phyloP scores from a whole-genome alignment of 1,140 invertebrate genomes.

The Neodiprion pinetum region DNA sequence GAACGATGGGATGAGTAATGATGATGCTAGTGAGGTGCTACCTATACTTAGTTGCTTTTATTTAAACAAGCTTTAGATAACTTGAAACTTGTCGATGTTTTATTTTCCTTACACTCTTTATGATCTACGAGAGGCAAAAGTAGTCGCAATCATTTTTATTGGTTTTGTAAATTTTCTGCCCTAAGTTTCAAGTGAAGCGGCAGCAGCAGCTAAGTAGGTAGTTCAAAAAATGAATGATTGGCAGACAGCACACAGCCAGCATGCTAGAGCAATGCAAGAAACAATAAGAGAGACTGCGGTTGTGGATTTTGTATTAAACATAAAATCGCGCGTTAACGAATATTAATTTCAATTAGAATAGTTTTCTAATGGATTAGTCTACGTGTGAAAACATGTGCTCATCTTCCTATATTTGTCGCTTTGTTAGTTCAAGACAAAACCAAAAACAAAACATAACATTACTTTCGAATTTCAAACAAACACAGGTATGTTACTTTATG shows the following conservation, averaged over 20 bases:
- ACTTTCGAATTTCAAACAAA: too few species aligned
- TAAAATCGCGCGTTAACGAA: too few species aligned
- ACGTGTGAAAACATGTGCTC: slow-evolving; percentile 27
- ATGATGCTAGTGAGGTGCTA: too few species aligned
- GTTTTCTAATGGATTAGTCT: slow-evolving; percentile 31
- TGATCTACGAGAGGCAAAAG: too few species aligned
- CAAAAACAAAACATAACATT: too few species aligned
- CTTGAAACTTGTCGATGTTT: too few species aligned
- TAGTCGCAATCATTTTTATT: not conserved
- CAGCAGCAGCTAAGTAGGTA: slow-evolving; percentile 1
- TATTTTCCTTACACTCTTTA: too few species aligned
- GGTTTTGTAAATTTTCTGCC: not conserved
- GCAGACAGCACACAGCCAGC: slow-evolving; percentile 55
- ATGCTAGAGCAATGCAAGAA: slow-evolving; percentile 58
- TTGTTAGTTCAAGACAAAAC: too few species aligned
- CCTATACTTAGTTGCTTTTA: too few species aligned
- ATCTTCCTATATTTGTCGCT: slow-evolving; percentile 36
- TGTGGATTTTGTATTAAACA: slow-evolving; percentile 15
- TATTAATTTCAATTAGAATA: slow-evolving; percentile 18
- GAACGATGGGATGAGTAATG: too few species aligned
- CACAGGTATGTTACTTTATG: slow-evolving; percentile 10
- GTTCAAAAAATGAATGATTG: slow-evolving; percentile 43
- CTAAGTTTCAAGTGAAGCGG: not conserved
- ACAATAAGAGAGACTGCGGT: slow-evolving; percentile 35
- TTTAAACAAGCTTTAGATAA: too few species aligned